phyloP scores from a whole-genome alignment of 2,113 vertebrate genomes.

The Glaucomys volans region DNA sequence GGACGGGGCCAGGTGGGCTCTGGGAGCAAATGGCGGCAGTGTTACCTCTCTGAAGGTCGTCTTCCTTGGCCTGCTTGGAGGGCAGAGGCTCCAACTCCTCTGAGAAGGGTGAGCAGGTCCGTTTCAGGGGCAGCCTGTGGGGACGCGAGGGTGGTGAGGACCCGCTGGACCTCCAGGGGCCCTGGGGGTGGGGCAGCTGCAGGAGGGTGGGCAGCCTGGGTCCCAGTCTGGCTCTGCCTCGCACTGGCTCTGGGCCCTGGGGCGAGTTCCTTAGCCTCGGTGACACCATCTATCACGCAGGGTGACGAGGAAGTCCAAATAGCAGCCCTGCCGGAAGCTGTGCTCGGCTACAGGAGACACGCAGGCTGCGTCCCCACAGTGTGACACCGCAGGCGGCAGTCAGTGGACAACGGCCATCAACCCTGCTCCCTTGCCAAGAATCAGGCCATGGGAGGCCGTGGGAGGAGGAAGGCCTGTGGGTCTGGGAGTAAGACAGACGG shows the following conservation, averaged over 20 bases:
- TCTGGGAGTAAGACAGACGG: background rate
- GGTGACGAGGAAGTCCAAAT: background rate
- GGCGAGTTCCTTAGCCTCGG: background rate
- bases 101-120: constrained; percentile 87
- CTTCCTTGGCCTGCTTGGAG: constrained; percentile 90
- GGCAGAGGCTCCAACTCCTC: constrained; percentile 88
- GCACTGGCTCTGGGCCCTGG: background rate
- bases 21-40: fast-evolving
- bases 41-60: constrained; percentile 94
- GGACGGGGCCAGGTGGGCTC: background rate
- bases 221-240: background rate
- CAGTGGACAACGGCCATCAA: background rate
- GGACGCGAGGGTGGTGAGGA: background rate
- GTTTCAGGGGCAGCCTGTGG: constrained; percentile 91
- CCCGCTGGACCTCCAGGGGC: background rate
- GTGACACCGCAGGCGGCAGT: background rate
- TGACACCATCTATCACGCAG: background rate
- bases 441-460: background rate
- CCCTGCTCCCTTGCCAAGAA: background rate
- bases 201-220: background rate
- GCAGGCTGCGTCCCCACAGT: fast-evolving
- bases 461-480: background rate
- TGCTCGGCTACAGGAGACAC: background rate
- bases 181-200: background rate
- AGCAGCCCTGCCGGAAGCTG: background rate